Percentiles rank a stretch among this genome's conserved stretches.
phyloP scores from a whole-genome alignment of 2,797 vertebrate genomes.

The Lithobates sylvaticus region DNA sequence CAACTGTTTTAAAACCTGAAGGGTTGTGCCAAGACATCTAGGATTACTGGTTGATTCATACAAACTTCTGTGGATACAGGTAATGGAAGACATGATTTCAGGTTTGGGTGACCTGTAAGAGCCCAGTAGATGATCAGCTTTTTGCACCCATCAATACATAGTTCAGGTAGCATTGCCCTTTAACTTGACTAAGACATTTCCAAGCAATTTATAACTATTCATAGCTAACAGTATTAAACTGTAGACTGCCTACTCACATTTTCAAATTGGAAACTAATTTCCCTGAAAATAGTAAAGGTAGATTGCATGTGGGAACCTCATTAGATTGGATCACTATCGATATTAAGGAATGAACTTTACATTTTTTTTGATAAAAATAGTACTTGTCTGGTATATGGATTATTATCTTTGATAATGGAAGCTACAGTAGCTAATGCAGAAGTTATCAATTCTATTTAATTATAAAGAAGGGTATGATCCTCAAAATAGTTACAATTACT shows the following conservation, averaged over 20 bases:
- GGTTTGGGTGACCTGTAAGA: background rate
- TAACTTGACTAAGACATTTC: background rate
- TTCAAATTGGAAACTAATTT: conserved; percentile 43
- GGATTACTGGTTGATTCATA: background rate
- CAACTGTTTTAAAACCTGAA: background rate
- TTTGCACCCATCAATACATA: background rate
- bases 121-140: background rate
- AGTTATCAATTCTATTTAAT: conserved; percentile 52
- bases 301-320: background rate
- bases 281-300: conserved; percentile 1
- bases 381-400: conserved; percentile 24
- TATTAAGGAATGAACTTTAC: conserved; percentile 31
- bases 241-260: background rate
- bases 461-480: conserved; percentile 52
- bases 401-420: conserved; percentile 43
- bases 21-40: background rate
- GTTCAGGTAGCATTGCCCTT: background rate
- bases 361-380: conserved; percentile 52
- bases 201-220: background rate
- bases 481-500: conserved; percentile 61
- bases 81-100: background rate
- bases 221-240: background rate
- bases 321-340: conserved; percentile 38
- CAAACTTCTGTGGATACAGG: no score
- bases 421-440: conserved; percentile 42